Evolutionary conservation across 1,140 invertebrate genomes (phyloP).

Genomic region (Thalassaphorura encarpata): DNA sequence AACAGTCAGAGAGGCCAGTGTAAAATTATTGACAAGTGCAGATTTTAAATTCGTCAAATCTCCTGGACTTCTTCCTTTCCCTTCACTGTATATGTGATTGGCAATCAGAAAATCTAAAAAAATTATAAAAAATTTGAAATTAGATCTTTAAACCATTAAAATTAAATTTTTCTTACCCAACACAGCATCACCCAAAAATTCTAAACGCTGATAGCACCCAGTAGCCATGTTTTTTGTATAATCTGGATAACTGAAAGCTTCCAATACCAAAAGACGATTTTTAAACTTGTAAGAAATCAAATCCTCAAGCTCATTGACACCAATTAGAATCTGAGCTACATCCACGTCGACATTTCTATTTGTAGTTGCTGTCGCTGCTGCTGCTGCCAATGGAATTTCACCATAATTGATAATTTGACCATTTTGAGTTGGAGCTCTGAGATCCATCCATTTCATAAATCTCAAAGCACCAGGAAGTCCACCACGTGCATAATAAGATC

Average conservation of each 20-base stretch:
- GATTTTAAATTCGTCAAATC: slow-evolving; percentile 47
- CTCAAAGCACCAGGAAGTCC: slow-evolving; percentile 11
- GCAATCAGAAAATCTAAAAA: slow-evolving; percentile 45
- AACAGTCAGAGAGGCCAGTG: slow-evolving; percentile 49
- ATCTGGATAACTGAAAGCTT: slow-evolving; percentile 88
- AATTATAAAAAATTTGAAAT: slow-evolving; percentile 27
- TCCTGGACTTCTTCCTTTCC: slow-evolving; percentile 38
- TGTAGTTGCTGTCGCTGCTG: too few species aligned
- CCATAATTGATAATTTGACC: not conserved
- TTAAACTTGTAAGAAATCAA: slow-evolving; percentile 42
- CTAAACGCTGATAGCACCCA: slow-evolving; percentile 84
- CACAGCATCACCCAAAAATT: slow-evolving; percentile 93
- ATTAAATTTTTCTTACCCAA: slow-evolving; percentile 52
- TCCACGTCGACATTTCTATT: too few species aligned
- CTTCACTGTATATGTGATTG: slow-evolving; percentile 49
- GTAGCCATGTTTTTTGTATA: slow-evolving; percentile 75
- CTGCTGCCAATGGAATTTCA: too few species aligned
- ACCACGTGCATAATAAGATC: slow-evolving; percentile 19
- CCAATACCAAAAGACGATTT: slow-evolving; percentile 49
- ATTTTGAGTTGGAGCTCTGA: not conserved
- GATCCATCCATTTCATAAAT: slow-evolving; percentile 19
- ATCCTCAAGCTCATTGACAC: not conserved
- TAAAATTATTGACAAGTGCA: slow-evolving; percentile 52
- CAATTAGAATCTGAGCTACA: too few species aligned
- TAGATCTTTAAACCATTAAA: slow-evolving; percentile 8